phyloP scores from a whole-genome alignment of 2,113 vertebrate genomes.

The Mystacornis crossleyi region DNA sequence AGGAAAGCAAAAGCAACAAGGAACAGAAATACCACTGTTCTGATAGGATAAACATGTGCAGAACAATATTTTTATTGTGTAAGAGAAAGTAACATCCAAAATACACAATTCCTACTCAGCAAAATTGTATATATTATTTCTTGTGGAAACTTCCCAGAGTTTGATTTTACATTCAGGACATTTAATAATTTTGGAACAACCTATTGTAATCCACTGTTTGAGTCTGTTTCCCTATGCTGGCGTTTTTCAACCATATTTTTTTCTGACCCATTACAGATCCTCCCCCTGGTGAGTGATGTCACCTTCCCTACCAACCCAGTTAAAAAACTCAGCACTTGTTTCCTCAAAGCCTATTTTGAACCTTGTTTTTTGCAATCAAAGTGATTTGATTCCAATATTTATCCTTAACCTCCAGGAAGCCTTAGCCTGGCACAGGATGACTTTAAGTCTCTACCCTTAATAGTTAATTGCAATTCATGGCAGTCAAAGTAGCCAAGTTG shows the following conservation, averaged over 20 bases:
- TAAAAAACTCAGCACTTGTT: neutral
- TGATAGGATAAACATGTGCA: neutral
- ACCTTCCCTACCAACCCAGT: rapidly evolving
- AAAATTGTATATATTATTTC: neutral
- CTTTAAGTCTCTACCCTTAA: neutral
- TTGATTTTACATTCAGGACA: neutral
- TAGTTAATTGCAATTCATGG: neutral
- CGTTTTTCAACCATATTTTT: neutral
- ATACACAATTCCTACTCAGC: neutral
- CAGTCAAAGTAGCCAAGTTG: neutral
- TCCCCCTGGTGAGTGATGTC: neutral
- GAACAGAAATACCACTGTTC: neutral
- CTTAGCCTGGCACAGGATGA: neutral
- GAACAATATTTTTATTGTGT: neutral
- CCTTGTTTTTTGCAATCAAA: neutral
- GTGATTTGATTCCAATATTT: neutral
- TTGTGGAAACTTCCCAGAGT: neutral
- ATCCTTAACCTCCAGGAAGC: neutral
- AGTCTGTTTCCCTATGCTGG: neutral
- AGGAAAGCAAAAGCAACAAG: neutral
- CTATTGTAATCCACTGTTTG: neutral
- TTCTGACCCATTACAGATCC: neutral
- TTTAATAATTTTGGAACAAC: neutral
- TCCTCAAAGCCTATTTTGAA: neutral
- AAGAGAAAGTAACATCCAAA: neutral